Evolutionary conservation across 2,113 vertebrate species (phyloP).

Genomic region (Osmerus eperlanus): DNA sequence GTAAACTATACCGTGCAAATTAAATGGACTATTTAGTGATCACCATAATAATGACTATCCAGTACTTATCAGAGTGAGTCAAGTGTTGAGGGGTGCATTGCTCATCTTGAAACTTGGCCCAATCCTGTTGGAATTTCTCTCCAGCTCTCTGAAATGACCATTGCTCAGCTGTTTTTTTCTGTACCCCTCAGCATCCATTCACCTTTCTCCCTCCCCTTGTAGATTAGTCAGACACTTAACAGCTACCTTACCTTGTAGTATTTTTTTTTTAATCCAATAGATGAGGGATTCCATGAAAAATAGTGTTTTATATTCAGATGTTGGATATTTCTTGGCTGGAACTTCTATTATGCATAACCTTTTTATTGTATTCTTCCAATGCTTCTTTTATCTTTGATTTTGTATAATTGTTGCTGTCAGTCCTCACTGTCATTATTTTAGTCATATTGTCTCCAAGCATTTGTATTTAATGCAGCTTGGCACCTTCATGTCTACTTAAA

Average conservation of each 20-base stretch:
- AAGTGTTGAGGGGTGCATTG: too few species aligned
- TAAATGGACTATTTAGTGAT: too few species aligned
- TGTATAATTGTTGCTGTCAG: conserved; percentile 46
- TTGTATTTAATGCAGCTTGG: too few species aligned
- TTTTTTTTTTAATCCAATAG: conserved; percentile 35
- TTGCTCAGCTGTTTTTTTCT: conserved; percentile 19
- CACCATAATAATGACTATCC: not conserved
- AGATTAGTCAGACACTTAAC: conserved; percentile 20
- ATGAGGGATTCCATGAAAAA: conserved; percentile 14
- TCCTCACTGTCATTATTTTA: not conserved
- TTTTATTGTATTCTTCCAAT: conserved; percentile 2
- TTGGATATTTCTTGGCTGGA: conserved; percentile 31
- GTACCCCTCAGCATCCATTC: conserved; percentile 13
- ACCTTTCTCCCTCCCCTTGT: conserved; percentile 27
- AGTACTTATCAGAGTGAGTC: too few species aligned
- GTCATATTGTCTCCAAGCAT: too few species aligned
- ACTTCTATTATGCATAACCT: conserved; percentile 39
- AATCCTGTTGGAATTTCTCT: conserved; percentile 21
- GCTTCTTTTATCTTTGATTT: conserved; percentile 35
- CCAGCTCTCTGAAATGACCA: conserved; percentile 21
- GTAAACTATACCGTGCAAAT: not conserved
- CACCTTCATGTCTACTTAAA: too few species aligned
- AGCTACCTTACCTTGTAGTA: conserved; percentile 24
- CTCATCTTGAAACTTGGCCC: too few species aligned
- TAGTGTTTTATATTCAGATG: conserved; percentile 14